Base-by-base conservation (phyloP, 2,888 invertebrate species). In the Busseola fusca region DNA sequence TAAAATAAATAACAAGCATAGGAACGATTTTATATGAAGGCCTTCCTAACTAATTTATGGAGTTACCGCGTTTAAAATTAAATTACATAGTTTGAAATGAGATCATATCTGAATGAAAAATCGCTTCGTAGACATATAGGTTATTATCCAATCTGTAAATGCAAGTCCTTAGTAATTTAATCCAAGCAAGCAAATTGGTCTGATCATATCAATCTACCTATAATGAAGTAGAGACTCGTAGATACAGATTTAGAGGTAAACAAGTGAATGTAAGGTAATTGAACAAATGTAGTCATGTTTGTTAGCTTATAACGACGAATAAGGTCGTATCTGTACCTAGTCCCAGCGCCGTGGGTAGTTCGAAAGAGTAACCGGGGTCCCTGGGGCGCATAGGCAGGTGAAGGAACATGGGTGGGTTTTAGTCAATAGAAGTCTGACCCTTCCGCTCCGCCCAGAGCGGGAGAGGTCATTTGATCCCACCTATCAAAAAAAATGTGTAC, bases 21-120 rank as follows among this genome's bases (percentile, higher is more conserved):
- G 16, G 40, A 64, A 68, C 45, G 7, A n/a, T 42, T 52, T 48
- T 14, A 64, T 30, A 12, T 40, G 37, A 72, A 73, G 67, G 62
- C 18, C 59, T 79, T 25, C 6, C 12, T n/a, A 65, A 27, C 59
- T 9, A 40, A 69, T 3, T 27, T 54, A 64, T 48, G 40, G n/a
- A 59, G 69, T 73, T 56, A 65, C 34, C 16, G 1, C 64, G 74
- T 78, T 76, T 78, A 76, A 76, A 76, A 85, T 72, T 50, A 72
- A 77, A 80, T 81, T 60, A n/a, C n/a, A n/a, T n/a, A 63, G 62
- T 62, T 76, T 68, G 65, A 59, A 81, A 74, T 66, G 60, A 74
- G 84, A 81, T 77, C 78, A 64, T 81, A 81, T 84, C 73, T 70
- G 68, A 84, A 80, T 82, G 77, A 66, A 80, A 82, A 75, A 81